Evolutionary conservation across 1,140 invertebrate genomes (phyloP).

Genomic region (Daktulosphaira vitifoliae): DNA sequence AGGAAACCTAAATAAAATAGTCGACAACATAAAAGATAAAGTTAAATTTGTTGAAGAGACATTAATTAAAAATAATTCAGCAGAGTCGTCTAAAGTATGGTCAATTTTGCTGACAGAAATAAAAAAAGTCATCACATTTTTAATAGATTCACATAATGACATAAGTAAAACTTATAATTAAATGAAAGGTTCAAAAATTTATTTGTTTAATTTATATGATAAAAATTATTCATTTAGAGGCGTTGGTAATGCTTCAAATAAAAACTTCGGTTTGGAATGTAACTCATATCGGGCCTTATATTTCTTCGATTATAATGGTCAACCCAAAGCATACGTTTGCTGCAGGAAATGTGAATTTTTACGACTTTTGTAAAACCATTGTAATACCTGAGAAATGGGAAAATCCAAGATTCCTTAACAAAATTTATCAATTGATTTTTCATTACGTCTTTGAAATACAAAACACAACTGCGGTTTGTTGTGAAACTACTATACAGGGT

Average conservation of each 20-base stretch:
- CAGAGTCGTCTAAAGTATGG: not conserved
- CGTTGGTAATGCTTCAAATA: not conserved
- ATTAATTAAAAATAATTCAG: not conserved
- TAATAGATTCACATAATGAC: not conserved
- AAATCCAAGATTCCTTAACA: not conserved
- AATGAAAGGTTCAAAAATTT: too few species aligned
- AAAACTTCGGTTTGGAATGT: conserved; percentile 10
- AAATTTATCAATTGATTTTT: not conserved
- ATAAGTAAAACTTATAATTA: not conserved
- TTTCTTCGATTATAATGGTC: not conserved
- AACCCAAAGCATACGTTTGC: not conserved
- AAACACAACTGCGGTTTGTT: not conserved
- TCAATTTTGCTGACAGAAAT: not conserved
- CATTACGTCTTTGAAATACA: conserved; percentile 2
- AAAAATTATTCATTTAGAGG: not conserved
- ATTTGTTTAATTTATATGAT: not conserved
- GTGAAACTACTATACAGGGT: too few species aligned
- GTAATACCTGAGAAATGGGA: not conserved
- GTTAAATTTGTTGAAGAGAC: not conserved
- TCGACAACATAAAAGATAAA: not conserved
- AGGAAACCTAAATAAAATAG: not conserved
- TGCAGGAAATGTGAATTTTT: not conserved
- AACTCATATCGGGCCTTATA: not conserved
- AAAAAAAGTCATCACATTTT: not conserved
- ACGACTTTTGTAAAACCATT: not conserved